These are phyloP conservation scores for Phrynocephalus versicolor DNA, from an alignment of 2,113 vertebrate genomes.

Conservation along the genomic window DNA sequence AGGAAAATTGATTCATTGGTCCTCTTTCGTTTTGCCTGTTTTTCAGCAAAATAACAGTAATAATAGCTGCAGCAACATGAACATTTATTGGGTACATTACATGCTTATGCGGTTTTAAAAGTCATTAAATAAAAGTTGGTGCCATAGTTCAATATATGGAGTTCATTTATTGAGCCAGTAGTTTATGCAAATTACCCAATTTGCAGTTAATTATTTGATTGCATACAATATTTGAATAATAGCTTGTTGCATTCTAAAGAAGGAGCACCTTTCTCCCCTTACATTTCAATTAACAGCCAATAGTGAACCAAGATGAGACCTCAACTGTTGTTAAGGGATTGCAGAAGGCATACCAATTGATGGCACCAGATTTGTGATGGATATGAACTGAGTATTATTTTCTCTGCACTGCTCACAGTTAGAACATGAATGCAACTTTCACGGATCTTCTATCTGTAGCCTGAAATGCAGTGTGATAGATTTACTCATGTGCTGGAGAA, in stretches of 20 bases:
- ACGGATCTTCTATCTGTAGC: background rate
- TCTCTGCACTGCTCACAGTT: background rate
- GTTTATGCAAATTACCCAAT: conserved; percentile 48
- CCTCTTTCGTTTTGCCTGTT: background rate
- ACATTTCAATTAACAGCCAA: background rate
- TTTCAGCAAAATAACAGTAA: conserved; percentile 20
- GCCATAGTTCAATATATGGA: conserved; percentile 23
- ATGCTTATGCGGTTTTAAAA: conserved; percentile 2
- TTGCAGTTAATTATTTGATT: conserved; percentile 58
- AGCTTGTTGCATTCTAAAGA: background rate
- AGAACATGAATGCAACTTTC: background rate
- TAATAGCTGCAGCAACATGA: too few species aligned
- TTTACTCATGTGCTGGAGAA: background rate
- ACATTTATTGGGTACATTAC: background rate
- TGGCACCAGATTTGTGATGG: background rate
- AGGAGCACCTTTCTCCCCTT: conserved; percentile 33
- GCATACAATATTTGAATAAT: conserved; percentile 40
- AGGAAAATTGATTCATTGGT: background rate
- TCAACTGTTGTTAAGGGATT: background rate
- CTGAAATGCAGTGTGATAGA: background rate
- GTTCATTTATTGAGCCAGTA: conserved; percentile 34
- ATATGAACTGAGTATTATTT: background rate
- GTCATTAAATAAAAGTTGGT: conserved; percentile 9
- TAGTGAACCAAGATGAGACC: background rate
- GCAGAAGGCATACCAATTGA: background rate